Conservation (phyloP, 2,888 invertebrate species). For the Andrena praecox region DNA sequence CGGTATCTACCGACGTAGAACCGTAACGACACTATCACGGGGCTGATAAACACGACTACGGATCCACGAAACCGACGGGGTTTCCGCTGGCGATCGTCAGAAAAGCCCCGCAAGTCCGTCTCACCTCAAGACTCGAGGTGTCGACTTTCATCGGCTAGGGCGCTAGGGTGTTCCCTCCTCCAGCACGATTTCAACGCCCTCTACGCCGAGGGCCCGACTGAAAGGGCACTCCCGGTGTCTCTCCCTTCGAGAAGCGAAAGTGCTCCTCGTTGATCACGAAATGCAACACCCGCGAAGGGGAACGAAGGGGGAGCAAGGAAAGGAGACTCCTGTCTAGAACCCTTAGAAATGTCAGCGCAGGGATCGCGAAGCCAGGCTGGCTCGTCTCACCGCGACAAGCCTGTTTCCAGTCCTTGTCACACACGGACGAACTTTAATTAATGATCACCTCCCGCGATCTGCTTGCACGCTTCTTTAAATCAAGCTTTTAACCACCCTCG, state of each 20-base stretch:
- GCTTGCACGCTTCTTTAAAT: constrained; percentile 31
- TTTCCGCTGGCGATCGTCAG: constrained; percentile 49
- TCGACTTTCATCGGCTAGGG: constrained; percentile 61
- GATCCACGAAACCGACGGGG: constrained; percentile 45
- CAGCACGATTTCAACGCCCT: constrained; percentile 53
- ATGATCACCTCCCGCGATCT: constrained; percentile 2
- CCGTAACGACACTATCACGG: too few relatives aligned
- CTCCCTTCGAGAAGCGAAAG: constrained; percentile 60
- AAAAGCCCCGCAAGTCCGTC: constrained; percentile 66
- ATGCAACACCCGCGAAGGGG: constrained; percentile 58
- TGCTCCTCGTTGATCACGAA: constrained; percentile 70
- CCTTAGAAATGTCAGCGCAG: constrained; percentile 62
- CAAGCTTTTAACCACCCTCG: constrained; percentile 7
- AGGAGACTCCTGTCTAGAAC: constrained; percentile 53
- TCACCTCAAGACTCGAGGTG: constrained; percentile 52
- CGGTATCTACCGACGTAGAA: too few relatives aligned
- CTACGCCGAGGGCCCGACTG: constrained; percentile 44
- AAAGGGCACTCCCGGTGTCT: constrained; percentile 60
- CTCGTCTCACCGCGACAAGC: constrained; percentile 33
- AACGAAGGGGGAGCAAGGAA: constrained; percentile 32
- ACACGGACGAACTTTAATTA: constrained; percentile 39
- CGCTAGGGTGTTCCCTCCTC: constrained; percentile 51
- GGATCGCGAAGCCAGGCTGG: constrained; percentile 15
- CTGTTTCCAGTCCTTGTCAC: constrained; percentile 17
- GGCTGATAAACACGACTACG: not conserved